phyloP scores from a whole-genome alignment of 1,140 invertebrate genomes.

The Phymastichus coffea region DNA sequence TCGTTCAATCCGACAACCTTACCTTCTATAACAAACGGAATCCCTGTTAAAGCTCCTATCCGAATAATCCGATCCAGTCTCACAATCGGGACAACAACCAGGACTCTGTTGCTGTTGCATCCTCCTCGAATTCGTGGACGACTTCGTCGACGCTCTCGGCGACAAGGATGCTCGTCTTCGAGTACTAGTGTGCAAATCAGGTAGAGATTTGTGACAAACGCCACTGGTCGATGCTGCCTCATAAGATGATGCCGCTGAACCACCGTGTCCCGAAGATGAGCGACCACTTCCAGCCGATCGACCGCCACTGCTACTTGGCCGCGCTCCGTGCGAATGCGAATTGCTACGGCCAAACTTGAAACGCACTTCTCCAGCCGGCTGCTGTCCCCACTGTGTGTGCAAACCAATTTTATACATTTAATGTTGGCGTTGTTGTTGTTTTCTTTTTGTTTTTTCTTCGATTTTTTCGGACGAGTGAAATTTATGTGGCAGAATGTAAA shows the following conservation, averaged over 20 bases:
- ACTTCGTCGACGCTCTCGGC: conserved; percentile 50
- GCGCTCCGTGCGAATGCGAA: conserved; percentile 61
- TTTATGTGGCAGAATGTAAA: too few relatives aligned
- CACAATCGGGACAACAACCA: conserved; percentile 51
- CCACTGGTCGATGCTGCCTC: background rate
- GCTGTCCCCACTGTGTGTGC: too few relatives aligned
- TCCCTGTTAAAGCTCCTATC: conserved; percentile 54
- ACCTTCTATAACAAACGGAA: conserved; percentile 50
- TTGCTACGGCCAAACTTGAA: conserved; percentile 63
- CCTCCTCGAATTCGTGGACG: conserved; percentile 25
- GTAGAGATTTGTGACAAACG: conserved; percentile 77
- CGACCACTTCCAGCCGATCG: too few relatives aligned
- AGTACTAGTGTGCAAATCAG: conserved; percentile 74
- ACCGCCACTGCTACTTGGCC: background rate
- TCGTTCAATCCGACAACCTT: too few relatives aligned
- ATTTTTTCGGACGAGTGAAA: too few relatives aligned
- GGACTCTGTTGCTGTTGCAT: background rate
- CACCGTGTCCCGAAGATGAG: too few relatives aligned
- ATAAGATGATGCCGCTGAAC: background rate
- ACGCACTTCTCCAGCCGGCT: conserved; percentile 29
- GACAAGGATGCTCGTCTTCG: conserved; percentile 58
- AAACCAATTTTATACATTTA: too few relatives aligned
- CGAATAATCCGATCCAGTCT: conserved; percentile 55
- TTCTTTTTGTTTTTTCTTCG: too few relatives aligned
- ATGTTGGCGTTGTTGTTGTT: too few relatives aligned